Percentiles rank a stretch among this genome's conserved stretches.
Conservation (phyloP, 2,888 invertebrate genomes). For the Drosophila pseudotakahashii region DNA sequence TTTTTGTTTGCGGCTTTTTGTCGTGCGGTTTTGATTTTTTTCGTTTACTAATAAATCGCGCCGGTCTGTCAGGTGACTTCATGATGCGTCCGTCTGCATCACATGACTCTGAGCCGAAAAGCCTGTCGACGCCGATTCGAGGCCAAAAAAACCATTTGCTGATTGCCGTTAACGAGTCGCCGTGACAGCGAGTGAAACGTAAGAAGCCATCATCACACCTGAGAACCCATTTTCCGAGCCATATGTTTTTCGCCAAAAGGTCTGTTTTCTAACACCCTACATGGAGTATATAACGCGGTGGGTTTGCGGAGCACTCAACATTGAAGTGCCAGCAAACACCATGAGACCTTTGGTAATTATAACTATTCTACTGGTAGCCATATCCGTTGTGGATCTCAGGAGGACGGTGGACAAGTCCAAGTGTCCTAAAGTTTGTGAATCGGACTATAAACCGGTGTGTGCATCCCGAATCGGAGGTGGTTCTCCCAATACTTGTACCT, state of each 20-base stretch:
- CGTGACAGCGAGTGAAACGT: constrained; percentile 34
- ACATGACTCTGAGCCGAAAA: constrained; percentile 38
- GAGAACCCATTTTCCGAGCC: constrained; percentile 7
- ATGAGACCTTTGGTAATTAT: constrained; percentile 32
- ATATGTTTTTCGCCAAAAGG: not conserved
- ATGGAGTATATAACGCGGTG: constrained; percentile 39
- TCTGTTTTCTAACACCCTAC: not conserved
- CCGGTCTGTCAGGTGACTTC: constrained; percentile 54
- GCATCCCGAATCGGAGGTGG: not conserved
- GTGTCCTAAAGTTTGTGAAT: not conserved
- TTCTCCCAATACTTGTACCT: constrained; percentile 27
- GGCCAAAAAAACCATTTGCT: constrained; percentile 57
- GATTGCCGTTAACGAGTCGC: constrained; percentile 45
- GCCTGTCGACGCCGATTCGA: constrained; percentile 41
- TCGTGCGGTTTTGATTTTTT: constrained; percentile 55
- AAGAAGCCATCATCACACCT: constrained; percentile 34
- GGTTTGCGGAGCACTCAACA: not conserved
- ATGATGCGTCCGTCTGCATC: constrained; percentile 54
- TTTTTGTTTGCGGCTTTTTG: constrained; percentile 42
- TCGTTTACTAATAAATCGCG: constrained; percentile 54
- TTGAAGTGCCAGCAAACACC: not conserved
- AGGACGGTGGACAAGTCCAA: not conserved
- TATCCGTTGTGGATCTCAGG: not conserved
- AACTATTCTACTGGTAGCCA: not conserved
- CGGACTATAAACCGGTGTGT: not conserved